These are phyloP conservation scores for Gisinianus flammeolus DNA, from an alignment of 2,888 invertebrate genomes.

Conservation along the genomic window DNA sequence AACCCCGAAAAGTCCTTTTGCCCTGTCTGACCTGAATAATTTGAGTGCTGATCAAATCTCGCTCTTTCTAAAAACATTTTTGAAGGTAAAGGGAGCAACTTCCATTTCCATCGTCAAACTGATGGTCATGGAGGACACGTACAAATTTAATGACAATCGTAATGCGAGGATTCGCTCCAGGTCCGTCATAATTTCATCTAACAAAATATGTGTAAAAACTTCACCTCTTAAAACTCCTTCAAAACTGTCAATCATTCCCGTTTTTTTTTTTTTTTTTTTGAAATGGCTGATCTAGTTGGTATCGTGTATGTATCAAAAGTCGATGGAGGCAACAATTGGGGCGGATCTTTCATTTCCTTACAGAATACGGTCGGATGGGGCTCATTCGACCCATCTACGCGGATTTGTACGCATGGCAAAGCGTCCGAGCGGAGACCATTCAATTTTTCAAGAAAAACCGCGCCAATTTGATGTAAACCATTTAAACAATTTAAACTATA, in stretches of 20 bases:
- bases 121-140: slow-evolving; percentile 69
- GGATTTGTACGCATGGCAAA: slow-evolving; percentile 80
- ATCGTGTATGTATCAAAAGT: slow-evolving; percentile 77
- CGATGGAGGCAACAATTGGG: slow-evolving; percentile 72
- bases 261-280: too few species aligned
- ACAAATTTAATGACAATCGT: slow-evolving; percentile 69
- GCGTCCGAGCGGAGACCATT: slow-evolving; percentile 71
- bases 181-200: slow-evolving; percentile 53
- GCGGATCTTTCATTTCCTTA: slow-evolving; percentile 77
- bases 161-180: slow-evolving; percentile 78
- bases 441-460: slow-evolving; percentile 74
- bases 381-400: slow-evolving; percentile 86
- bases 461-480: slow-evolving; percentile 84
- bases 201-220: too few species aligned
- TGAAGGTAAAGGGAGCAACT: too few species aligned
- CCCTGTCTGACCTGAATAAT: too few species aligned
- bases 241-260: too few species aligned
- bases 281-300: too few species aligned
- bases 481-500: too few species aligned
- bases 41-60: too few species aligned
- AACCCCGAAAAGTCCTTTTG: too few species aligned
- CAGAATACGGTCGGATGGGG: slow-evolving; percentile 88
- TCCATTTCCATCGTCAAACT: too few species aligned
- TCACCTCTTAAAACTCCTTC: neutral
- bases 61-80: too few species aligned